Evolutionary conservation across 2,888 invertebrate species (phyloP), one percentile per base, ranked within the genome.

Genomic region (Tenthredo livida): DNA sequence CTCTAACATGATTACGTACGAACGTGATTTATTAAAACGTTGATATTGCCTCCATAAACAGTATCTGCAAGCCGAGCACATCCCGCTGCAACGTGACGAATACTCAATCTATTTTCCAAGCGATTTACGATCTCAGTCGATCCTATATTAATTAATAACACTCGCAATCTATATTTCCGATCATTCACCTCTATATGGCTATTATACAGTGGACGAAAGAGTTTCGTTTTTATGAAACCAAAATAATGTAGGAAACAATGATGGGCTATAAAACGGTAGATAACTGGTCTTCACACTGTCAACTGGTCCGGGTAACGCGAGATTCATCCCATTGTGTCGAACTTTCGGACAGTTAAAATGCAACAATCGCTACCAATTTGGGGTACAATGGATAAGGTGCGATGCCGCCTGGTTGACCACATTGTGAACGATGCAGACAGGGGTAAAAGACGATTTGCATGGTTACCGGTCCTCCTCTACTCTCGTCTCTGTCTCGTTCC

Each of bases 1-100:
- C 54, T 85, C 40, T 89, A 89, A 89, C 86, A 84, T 87, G 89
- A 89, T 89, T 89, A 89, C 86, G 83, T 70, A 72, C 86, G 85
- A 21, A 80, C 85, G 85, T 85, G 85, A 85, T 85, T 85, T 67
- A 85, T 85, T 85, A 78, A 54, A 73, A 58, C 12, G 84, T 40
- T 75, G 73, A 73, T 73, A 84, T 84, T 73, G 67, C 50, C 75
- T 84, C 73, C 17, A 50, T 70, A 84, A 67, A 84, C 84, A 84
- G 50, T 72, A 70, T 84, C 84, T 47, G 73, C 15, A 84, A 43
- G 7, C 83, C 29, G 17, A 43, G 67, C 83, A 83, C 67, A 83
- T 33, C 33, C 50, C 84, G 58, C 33, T 25, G 67, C 70, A 73
- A 33, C 80, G 67, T 61, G 70, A 25, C 37, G 80, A 80, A 80